Evolutionary conservation across 2,113 vertebrate species (phyloP).

Genomic region (Ivindomyrus marchei): DNA sequence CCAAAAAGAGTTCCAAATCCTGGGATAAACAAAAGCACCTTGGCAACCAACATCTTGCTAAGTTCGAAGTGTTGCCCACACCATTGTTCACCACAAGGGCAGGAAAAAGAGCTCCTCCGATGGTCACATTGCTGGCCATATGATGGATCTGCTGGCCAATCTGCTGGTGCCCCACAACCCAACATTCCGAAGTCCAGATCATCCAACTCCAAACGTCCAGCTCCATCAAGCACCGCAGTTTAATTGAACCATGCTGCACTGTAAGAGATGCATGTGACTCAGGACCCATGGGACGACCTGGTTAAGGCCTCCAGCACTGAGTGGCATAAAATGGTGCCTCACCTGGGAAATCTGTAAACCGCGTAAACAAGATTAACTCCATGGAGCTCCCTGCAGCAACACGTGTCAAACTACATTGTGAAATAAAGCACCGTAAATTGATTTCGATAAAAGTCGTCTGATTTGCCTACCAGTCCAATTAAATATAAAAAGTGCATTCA

Average conservation of each 20-base stretch:
- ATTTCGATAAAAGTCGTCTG: background rate
- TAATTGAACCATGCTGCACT: background rate
- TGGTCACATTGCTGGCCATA: background rate
- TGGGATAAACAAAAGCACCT: background rate
- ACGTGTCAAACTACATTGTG: background rate
- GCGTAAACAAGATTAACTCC: background rate
- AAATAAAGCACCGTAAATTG: background rate
- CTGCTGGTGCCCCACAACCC: background rate
- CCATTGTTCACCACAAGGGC: background rate
- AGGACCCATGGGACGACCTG: background rate
- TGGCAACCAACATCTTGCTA: background rate
- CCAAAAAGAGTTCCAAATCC: background rate
- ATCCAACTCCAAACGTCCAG: background rate
- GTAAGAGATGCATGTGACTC: background rate
- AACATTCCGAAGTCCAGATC: background rate
- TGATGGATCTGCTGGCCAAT: background rate
- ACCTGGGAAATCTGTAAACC: background rate
- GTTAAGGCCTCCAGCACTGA: background rate
- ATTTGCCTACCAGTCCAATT: background rate
- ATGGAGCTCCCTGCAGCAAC: background rate
- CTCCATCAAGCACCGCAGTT: background rate
- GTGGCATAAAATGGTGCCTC: background rate
- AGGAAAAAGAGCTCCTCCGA: background rate
- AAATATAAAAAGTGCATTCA: background rate
- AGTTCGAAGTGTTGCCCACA: background rate